Evolutionary conservation across 2,797 vertebrate species (phyloP).

Genomic region (Megaceryle alcyon): DNA sequence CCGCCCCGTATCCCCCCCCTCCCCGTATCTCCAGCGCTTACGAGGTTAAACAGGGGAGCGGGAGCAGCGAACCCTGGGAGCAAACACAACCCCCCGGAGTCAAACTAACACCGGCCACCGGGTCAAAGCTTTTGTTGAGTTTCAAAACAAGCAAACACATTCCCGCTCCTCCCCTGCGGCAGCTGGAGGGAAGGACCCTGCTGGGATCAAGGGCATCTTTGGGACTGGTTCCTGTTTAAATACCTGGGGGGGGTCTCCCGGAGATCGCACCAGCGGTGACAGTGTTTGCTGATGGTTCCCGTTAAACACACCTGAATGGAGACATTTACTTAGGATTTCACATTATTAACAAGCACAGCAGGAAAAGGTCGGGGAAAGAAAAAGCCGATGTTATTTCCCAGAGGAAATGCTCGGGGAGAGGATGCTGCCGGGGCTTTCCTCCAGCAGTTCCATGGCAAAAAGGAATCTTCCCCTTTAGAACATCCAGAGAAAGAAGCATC

Average conservation of each 20-base stretch:
- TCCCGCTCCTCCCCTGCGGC: not conserved
- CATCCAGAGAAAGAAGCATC: not conserved
- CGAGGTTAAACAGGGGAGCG: rapidly evolving
- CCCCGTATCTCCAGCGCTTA: rapidly evolving
- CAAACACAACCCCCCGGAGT: rapidly evolving
- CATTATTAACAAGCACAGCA: not conserved
- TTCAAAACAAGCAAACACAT: not conserved
- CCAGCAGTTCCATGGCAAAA: not conserved
- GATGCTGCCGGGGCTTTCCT: not conserved
- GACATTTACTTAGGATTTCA: conserved; percentile 32
- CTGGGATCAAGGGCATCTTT: not conserved
- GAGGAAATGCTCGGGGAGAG: not conserved
- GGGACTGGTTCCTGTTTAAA: not conserved
- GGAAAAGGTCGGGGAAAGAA: conserved; percentile 23
- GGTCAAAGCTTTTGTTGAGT: not conserved
- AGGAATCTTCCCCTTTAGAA: not conserved
- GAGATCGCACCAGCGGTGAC: not conserved
- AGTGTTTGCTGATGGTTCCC: not conserved
- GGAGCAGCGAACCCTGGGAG: not conserved
- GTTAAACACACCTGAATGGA: not conserved
- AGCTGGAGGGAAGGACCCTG: not conserved
- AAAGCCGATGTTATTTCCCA: not conserved
- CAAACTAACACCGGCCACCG: rapidly evolving
- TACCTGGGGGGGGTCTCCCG: not conserved
- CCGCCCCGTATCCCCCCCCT: no score